Evolutionary conservation across 2,888 invertebrate genomes (phyloP), one percentile per base, ranked within the genome.

Genomic region (Hypomecis atomaria): DNA sequence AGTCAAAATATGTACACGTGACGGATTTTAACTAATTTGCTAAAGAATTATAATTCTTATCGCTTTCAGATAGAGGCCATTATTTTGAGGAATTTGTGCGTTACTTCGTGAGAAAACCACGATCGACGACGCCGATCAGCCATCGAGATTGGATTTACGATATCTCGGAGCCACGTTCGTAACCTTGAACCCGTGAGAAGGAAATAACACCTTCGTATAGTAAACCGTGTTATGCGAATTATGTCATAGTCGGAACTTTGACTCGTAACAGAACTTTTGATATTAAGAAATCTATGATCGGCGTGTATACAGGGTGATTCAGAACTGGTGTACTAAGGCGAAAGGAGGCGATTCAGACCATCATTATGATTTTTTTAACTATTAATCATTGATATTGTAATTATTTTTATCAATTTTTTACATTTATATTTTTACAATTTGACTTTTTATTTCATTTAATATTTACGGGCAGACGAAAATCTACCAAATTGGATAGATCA

Each of bases 121-220:
- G 82, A 88, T 88, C 82, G 76, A 75, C 77, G 78, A 76, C 72
- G 71, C 77, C 82, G 86, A 86, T 86, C 86, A 83, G 80, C 82
- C 77, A 82, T 86, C 83, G 79, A 82, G 86, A 89, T 89, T 86
- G 85, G 81, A 88, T 90, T 89, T 88, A 89, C 86, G 86, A 88
- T 89, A 88, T 88, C 89, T 87, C 81, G 78, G 86, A 87, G 88
- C 89, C 88, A 90, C 87, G 89, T 87, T 84, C 77, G 76, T 86
- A 87, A 88, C 89, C 89, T 89, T 91, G 88, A 90, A 88, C 87
- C 83, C 81, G 76, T 81, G 86, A 79, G 83, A 83, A 86, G 84
- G 83, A 88, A 86, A 86, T 87, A 84, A 83, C 87, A 87, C 85
- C 56, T 57, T 57, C 11, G 34, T 23, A 33, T 56, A 56, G 37